phyloP scores from a whole-genome alignment of 2,888 invertebrate species.

The Neoascia interrupta region DNA sequence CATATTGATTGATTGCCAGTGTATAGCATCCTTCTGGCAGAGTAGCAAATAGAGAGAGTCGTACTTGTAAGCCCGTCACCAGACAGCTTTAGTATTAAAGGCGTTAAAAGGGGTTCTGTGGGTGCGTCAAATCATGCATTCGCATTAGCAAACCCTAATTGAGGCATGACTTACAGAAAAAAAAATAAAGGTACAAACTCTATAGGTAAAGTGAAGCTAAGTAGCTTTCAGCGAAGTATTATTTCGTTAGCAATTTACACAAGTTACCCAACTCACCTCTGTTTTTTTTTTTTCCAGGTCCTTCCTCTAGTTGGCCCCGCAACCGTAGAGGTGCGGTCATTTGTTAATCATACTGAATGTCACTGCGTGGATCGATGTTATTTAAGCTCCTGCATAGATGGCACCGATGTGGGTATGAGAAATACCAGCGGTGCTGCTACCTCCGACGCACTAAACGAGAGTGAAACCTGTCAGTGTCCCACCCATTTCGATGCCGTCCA shows the following conservation, averaged over 20 bases:
- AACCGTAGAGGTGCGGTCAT: slow-evolving; percentile 62
- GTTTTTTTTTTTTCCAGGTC: slow-evolving; percentile 43
- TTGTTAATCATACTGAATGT: slow-evolving; percentile 78
- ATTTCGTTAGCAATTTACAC: slow-evolving; percentile 9
- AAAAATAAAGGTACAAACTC: no score
- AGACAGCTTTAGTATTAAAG: not conserved
- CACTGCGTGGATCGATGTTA: slow-evolving; percentile 73
- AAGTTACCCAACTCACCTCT: not conserved
- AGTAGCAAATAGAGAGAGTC: not conserved
- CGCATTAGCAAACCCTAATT: slow-evolving; percentile 2
- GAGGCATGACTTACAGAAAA: slow-evolving; percentile 10
- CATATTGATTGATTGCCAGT: slow-evolving; percentile 5
- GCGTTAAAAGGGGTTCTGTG: not conserved
- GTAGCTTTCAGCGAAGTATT: slow-evolving; percentile 3
- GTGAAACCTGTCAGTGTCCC: slow-evolving; percentile 72
- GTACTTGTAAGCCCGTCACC: not conserved
- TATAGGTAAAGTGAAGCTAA: not conserved
- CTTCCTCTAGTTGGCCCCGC: slow-evolving; percentile 70
- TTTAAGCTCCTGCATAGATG: slow-evolving; percentile 38
- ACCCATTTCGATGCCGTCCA: slow-evolving; percentile 79
- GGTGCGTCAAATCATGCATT: not conserved
- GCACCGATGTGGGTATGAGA: slow-evolving; percentile 28
- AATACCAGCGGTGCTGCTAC: slow-evolving; percentile 14
- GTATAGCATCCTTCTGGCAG: slow-evolving; percentile 2
- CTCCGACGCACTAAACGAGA: not conserved